A percentile compares a stretch with the other conserved stretches of the same genome.
Conservation (phyloP, 2,797 vertebrate species). For the Pitangus sulphuratus region DNA sequence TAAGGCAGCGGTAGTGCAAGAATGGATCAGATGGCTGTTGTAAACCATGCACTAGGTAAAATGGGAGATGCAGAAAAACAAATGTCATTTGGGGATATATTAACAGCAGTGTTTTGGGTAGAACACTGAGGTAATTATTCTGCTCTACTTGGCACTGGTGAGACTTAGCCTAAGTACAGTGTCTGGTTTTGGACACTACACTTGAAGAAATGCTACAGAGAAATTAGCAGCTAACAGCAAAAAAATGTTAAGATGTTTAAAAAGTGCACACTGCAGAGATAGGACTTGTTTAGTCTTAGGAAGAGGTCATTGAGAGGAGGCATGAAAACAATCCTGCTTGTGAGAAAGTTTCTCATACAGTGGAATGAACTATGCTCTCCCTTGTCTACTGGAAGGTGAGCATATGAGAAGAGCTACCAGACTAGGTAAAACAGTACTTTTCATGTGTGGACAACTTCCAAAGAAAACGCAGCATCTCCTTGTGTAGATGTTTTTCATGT, state of each 20-base stretch:
- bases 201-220: neutral
- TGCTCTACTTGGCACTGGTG: conserved; percentile 46
- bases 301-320: neutral
- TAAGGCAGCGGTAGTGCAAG: neutral
- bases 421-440: neutral
- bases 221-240: neutral
- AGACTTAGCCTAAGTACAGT: neutral
- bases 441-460: conserved; percentile 5
- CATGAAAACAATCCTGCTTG: neutral
- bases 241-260: neutral
- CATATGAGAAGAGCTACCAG: neutral
- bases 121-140: conserved; percentile 41
- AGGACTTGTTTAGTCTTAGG: neutral
- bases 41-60: neutral
- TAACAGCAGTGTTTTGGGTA: neutral
- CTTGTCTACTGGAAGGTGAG: neutral
- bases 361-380: neutral
- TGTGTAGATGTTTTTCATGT: conserved; percentile 32
- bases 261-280: neutral
- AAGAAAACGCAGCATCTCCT: conserved; percentile 58
- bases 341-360: neutral
- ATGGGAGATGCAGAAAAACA: neutral
- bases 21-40: neutral
- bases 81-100: neutral
- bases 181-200: neutral